Conservation (phyloP, 2,113 vertebrate species). For the Psephotus haematonotus region DNA sequence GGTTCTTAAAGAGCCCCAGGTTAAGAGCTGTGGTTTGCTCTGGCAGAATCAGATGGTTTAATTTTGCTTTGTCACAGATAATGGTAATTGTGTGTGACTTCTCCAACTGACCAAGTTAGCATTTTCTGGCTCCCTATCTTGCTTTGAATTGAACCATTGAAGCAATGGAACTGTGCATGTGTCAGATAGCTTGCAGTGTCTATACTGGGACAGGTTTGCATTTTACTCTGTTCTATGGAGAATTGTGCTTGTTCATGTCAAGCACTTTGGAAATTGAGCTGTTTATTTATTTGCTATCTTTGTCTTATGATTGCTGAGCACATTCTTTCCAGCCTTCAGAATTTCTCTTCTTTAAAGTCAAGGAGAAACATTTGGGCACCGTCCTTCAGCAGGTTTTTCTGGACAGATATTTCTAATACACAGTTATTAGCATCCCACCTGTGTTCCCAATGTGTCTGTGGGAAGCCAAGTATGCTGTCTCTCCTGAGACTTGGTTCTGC, state of each 20-base stretch:
- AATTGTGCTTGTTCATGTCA: not conserved
- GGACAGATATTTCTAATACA: not conserved
- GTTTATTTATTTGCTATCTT: not conserved
- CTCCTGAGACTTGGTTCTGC: not conserved
- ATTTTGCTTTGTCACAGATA: not conserved
- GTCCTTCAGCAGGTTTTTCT: not conserved
- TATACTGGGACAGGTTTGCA: not conserved
- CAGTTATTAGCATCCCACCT: not conserved
- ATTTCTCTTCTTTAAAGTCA: not conserved
- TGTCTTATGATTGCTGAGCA: not conserved
- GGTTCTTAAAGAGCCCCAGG: not conserved
- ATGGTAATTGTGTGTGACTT: not conserved
- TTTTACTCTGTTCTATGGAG: not conserved
- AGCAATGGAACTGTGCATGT: not conserved
- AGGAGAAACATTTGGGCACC: not conserved
- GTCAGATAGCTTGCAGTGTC: not conserved
- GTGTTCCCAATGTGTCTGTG: not conserved
- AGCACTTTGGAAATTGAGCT: not conserved
- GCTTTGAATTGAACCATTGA: not conserved
- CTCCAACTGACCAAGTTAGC: not conserved
- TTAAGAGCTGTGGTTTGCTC: not conserved
- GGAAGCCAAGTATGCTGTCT: not conserved
- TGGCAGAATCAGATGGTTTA: not conserved
- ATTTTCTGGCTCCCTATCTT: not conserved
- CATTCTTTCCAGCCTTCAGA: not conserved